Conservation (phyloP, 2,888 invertebrate species). For the Clostera curtula region DNA sequence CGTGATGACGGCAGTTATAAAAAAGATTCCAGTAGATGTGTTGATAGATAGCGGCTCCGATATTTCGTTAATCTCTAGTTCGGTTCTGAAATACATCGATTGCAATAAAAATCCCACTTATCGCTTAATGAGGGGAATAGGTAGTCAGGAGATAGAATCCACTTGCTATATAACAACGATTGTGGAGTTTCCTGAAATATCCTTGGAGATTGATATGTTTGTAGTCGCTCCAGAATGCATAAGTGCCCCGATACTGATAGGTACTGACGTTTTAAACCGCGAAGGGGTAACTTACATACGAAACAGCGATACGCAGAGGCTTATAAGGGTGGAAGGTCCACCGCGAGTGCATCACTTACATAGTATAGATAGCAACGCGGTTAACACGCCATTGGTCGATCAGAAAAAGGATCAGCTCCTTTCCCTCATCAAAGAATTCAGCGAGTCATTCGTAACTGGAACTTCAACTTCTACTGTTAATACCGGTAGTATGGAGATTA, state of each 20-base stretch:
- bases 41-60: not conserved
- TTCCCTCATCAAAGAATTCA: no score
- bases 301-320: slow-evolving; percentile 6
- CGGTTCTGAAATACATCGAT: not conserved
- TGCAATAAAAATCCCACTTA: slow-evolving; percentile 5
- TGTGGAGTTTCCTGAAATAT: slow-evolving; percentile 14
- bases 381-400: no score
- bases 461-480: no score
- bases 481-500: no score
- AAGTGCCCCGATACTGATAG: slow-evolving; percentile 14
- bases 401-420: no score
- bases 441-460: no score
- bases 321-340: slow-evolving; percentile 7
- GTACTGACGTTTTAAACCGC: slow-evolving; percentile 18
- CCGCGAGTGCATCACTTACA: no score
- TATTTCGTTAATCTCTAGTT: slow-evolving; percentile 7
- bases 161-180: slow-evolving; percentile 10
- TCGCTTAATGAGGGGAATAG: slow-evolving; percentile 15
- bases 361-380: no score
- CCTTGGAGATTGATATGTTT: slow-evolving; percentile 17
- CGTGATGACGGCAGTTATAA: not conserved
- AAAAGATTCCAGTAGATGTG: slow-evolving; percentile 2
- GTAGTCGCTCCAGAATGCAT: slow-evolving; percentile 13
- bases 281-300: slow-evolving; percentile 16
- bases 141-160: slow-evolving; percentile 14